Evolutionary conservation across 2,888 invertebrate genomes (phyloP).

Genomic region (Lathronympha strigana): DNA sequence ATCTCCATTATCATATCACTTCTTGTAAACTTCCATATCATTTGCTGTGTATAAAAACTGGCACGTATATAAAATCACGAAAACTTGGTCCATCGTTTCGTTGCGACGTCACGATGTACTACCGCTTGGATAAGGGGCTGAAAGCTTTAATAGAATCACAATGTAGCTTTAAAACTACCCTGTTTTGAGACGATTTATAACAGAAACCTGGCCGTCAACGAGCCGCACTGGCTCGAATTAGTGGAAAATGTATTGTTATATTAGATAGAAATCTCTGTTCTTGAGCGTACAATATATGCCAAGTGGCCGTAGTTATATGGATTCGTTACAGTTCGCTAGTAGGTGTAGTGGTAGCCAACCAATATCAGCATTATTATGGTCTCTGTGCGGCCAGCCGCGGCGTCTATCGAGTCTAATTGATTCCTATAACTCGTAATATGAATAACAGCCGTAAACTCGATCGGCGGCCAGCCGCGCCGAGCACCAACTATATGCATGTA

Average conservation of each 20-base stretch:
- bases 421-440: background rate
- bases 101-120: conserved; percentile 44
- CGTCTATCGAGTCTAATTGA: background rate
- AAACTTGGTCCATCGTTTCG: conserved; percentile 56
- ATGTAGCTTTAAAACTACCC: conserved; percentile 58
- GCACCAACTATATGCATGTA: conserved; percentile 64
- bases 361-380: conserved; percentile 60
- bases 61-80: conserved; percentile 72
- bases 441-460: background rate
- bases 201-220: conserved; percentile 48
- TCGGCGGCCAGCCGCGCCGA: conserved; percentile 1
- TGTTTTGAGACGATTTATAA: conserved; percentile 66
- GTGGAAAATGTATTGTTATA: conserved; percentile 66
- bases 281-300: conserved; percentile 67
- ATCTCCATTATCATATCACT: conserved; percentile 82
- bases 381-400: background rate
- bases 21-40: conserved; percentile 83
- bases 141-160: conserved; percentile 69
- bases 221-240: conserved; percentile 67
- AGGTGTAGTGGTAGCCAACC: conserved; percentile 76
- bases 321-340: conserved; percentile 77
- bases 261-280: conserved; percentile 66
- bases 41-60: conserved; percentile 72
- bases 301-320: conserved; percentile 71
- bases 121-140: conserved; percentile 54